Evolutionary conservation across 2,888 invertebrate genomes (phyloP).

Genomic region (Idaea aversata): DNA sequence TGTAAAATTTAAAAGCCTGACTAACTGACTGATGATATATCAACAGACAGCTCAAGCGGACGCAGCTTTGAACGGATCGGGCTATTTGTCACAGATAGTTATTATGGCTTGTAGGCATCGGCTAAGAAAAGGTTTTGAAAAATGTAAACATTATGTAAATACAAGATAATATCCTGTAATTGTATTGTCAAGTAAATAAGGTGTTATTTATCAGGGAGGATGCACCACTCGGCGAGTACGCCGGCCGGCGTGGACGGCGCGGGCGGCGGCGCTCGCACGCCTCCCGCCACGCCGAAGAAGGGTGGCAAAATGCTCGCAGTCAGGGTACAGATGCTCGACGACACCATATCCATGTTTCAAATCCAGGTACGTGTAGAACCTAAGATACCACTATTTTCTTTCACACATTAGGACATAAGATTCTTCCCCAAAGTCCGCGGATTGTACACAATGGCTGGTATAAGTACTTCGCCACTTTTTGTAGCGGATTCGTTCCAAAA

Average conservation of each 20-base stretch:
- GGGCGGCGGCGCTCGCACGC: slow-evolving; percentile 81
- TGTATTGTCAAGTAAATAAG: no score
- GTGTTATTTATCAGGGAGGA: slow-evolving; percentile 72
- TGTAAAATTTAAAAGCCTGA: no score
- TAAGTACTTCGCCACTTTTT: no score
- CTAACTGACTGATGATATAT: no score
- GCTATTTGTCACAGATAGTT: no score
- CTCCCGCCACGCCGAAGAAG: slow-evolving; percentile 89
- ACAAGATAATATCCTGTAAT: no score
- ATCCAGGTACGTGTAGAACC: slow-evolving; percentile 85
- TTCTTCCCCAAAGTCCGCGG: neutral
- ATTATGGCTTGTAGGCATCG: no score
- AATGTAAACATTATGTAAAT: no score
- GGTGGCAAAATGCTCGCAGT: slow-evolving; percentile 94
- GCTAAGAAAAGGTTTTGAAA: no score
- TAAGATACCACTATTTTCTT: no score
- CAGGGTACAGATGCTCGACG: slow-evolving; percentile 93
- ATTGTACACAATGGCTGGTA: neutral
- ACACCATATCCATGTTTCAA: slow-evolving; percentile 94
- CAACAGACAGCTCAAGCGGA: no score
- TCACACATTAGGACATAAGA: neutral
- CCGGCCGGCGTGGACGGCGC: slow-evolving; percentile 91
- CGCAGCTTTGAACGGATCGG: no score
- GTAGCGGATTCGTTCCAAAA: neutral
- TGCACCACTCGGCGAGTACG: slow-evolving; percentile 92